A percentile compares a stretch with the other conserved stretches of the same genome.
Evolutionary conservation across 2,888 invertebrate genomes (phyloP).

Genomic region (Eupeodes latifasciatus): DNA sequence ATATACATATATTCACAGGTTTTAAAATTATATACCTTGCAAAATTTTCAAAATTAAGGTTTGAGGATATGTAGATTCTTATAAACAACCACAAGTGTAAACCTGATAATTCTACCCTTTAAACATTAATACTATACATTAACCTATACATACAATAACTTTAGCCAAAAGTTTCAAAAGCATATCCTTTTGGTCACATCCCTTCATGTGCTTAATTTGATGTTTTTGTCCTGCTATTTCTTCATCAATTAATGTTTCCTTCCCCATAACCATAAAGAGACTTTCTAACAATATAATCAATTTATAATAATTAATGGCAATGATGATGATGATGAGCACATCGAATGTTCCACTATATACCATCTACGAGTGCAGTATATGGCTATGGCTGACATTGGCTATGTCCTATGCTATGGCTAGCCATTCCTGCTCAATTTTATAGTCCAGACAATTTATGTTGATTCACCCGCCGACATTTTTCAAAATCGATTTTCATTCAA

Average conservation of each 20-base stretch:
- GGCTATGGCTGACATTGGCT: too few species aligned
- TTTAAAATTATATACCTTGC: too few species aligned
- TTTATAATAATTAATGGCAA: slow-evolving; percentile 67
- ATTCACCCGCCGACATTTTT: slow-evolving; percentile 70
- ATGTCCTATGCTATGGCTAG: slow-evolving; percentile 6
- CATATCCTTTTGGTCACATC: slow-evolving; percentile 4
- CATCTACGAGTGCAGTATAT: not conserved
- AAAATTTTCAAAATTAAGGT: too few species aligned
- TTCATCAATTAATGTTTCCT: slow-evolving; percentile 15
- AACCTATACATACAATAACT: not conserved
- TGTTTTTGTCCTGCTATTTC: slow-evolving; percentile 26
- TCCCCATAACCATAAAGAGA: slow-evolving; percentile 36
- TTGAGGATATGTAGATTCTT: too few species aligned
- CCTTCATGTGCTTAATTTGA: slow-evolving; percentile 4
- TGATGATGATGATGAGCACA: slow-evolving; percentile 41
- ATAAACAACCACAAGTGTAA: too few species aligned
- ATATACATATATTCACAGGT: too few species aligned
- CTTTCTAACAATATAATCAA: slow-evolving; percentile 68
- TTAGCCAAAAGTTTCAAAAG: not conserved
- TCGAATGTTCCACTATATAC: slow-evolving; percentile 17
- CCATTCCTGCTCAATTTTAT: slow-evolving; percentile 57
- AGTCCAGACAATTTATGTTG: slow-evolving; percentile 74
- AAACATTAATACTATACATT: not conserved
- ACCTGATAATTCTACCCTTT: not conserved
- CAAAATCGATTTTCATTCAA: slow-evolving; percentile 69